Conservation (phyloP, 2,797 vertebrate species). For the Otolemur crassicaudatus region DNA sequence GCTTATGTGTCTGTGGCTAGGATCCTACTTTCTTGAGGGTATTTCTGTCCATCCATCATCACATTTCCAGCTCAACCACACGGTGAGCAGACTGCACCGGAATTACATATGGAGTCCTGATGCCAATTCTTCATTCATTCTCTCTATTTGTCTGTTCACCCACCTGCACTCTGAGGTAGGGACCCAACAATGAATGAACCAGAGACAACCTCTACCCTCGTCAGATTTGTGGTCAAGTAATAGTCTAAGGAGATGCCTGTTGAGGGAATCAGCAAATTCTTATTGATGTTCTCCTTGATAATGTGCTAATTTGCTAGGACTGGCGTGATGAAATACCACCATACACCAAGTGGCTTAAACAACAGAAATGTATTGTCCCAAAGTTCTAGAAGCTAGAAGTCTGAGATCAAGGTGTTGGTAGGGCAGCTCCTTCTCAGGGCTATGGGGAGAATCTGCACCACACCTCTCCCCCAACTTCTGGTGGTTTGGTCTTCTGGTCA, state of each 20-base stretch:
- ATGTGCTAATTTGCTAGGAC: neutral
- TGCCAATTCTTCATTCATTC: neutral
- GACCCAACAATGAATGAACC: neutral
- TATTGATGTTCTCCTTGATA: too few relatives aligned
- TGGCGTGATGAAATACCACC: neutral
- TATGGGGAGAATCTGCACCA: neutral
- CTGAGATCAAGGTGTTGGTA: neutral
- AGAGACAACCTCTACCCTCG: neutral
- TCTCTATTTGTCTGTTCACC: neutral
- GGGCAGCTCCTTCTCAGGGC: neutral
- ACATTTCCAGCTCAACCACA: rapidly evolving
- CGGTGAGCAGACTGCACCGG: neutral
- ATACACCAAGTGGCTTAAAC: neutral
- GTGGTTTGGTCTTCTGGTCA: too few relatives aligned
- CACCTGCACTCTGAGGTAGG: neutral
- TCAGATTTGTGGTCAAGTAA: rapidly evolving
- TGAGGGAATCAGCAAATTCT: neutral
- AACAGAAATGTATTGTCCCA: neutral
- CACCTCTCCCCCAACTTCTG: too few relatives aligned
- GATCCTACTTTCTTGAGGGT: neutral
- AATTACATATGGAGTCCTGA: neutral
- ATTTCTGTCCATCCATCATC: neutral
- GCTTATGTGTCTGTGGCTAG: neutral
- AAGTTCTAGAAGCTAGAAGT: neutral
- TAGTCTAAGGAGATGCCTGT: neutral